A percentile compares a stretch with the other conserved stretches of the same genome.
Conservation (phyloP, 2,888 invertebrate species). For the Axea sp. region DNA sequence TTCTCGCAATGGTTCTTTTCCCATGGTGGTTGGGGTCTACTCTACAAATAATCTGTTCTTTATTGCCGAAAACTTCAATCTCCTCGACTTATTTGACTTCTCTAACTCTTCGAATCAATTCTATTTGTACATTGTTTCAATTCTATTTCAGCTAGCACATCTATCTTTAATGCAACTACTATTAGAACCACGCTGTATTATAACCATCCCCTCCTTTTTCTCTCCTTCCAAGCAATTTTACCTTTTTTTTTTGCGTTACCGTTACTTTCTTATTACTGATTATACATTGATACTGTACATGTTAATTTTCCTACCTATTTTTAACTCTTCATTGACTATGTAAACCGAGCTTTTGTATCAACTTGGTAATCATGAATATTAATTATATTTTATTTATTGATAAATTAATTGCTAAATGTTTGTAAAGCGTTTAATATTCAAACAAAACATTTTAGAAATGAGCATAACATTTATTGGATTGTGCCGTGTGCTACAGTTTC, state of each 20-base stretch:
- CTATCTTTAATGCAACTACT: conserved; percentile 1
- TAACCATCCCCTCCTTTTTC: not conserved
- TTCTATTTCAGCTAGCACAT: conserved; percentile 7
- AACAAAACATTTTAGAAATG: no score
- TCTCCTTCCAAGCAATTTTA: not conserved
- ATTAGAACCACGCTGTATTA: no score
- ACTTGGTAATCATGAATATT: no score
- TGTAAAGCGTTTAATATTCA: no score
- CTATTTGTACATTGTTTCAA: not conserved
- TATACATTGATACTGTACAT: not conserved
- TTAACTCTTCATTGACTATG: not conserved
- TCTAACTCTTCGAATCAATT: conserved; percentile 7
- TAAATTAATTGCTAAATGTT: no score
- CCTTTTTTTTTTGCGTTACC: not conserved
- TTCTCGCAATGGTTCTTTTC: conserved; percentile 30
- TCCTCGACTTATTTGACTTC: not conserved
- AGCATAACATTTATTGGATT: no score
- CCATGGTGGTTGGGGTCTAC: conserved; percentile 37
- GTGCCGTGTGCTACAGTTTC: no score
- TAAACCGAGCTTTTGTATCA: no score
- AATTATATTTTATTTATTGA: no score
- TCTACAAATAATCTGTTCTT: conserved; percentile 1
- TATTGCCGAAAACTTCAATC: conserved; percentile 3
- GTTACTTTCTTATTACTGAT: not conserved
- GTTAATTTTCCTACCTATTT: conserved; percentile 1